phyloP scores from a whole-genome alignment of 92 coral and sea anemone genomes.

The Desmophyllum pertusum region DNA sequence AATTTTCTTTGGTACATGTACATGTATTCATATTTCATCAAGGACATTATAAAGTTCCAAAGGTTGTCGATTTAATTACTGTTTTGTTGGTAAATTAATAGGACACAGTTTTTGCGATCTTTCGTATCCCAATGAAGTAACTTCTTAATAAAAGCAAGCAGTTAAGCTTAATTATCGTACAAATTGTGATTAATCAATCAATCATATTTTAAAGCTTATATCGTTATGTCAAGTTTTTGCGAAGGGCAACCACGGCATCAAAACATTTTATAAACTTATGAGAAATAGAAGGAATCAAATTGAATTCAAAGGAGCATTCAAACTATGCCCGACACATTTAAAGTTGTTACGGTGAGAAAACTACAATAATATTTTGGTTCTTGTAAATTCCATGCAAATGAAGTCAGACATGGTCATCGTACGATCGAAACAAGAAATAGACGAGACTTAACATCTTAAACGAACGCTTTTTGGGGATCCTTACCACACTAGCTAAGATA shows the following conservation, averaged over 20 bases:
- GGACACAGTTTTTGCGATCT: neutral
- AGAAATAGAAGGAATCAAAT: neutral
- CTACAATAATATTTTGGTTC: slow-evolving; percentile 13
- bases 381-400: slow-evolving; percentile 44
- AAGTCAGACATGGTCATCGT: slow-evolving; percentile 26
- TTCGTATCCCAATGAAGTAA: neutral
- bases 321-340: neutral
- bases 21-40: neutral
- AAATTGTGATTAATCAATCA: neutral
- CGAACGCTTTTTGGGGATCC: neutral
- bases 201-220: neutral
- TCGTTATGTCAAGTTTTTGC: neutral
- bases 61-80: too few relatives aligned
- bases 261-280: neutral
- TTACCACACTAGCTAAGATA: neutral
- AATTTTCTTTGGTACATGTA: too few relatives aligned
- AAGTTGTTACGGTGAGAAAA: neutral
- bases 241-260: neutral
- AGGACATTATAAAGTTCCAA: too few relatives aligned
- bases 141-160: too few relatives aligned
- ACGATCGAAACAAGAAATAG: neutral
- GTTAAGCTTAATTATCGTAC: neutral
- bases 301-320: neutral
- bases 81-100: too few relatives aligned
- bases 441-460: neutral